Base-by-base conservation (phyloP, 2,113 vertebrate genomes). In the Reinhardtius hippoglossoides region DNA sequence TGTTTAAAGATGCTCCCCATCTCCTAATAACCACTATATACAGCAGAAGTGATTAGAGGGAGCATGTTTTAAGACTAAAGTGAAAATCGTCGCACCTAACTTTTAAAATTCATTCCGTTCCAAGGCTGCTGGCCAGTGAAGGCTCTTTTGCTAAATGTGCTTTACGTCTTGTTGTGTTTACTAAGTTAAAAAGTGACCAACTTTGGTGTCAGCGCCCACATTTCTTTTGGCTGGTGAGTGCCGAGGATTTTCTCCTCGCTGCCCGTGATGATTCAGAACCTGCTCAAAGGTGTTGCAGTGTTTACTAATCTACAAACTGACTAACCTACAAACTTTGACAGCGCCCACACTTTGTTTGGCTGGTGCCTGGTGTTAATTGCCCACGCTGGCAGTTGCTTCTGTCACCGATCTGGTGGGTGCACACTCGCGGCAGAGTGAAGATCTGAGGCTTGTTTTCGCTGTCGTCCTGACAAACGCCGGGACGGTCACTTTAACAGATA, bases 331-430 rank as follows among this genome's bases (percentile, higher is more conserved):
- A 80, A 86, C 56, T 85, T 81, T 86, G 78, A 81, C 67, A 46
- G 81, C 48, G 80, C 81, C 76, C 81, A 74, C 80, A 72, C 76
- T 85, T 81, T 73, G 69, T 82, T 83, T 88, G 75, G 75, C 71
- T 74, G 56, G 21, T 71, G 42, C 60, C 64, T 71, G 77, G 80
- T 78, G 80, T 87, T 89, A 78, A 85, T 88, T 82, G 87, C 90
- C 77, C 78, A 80, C 23, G 57, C 73, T 81, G 76, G 78, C 74
- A 84, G 76, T 85, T 56, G 72, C 66, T 54, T 80, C 67, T 64
- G 52, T 83, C 37, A 9, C 66, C 71, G 74, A 67, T 79, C 77
- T 69, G 23, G 71, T 83, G 86, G 76, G 74, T 74, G 74, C 57
- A 65, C 54, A 62, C 54, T 77, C 20, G 1, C 37, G 14, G 1